Evolutionary conservation across 1,140 invertebrate species (phyloP).

Genomic region (Cephus cinctus): DNA sequence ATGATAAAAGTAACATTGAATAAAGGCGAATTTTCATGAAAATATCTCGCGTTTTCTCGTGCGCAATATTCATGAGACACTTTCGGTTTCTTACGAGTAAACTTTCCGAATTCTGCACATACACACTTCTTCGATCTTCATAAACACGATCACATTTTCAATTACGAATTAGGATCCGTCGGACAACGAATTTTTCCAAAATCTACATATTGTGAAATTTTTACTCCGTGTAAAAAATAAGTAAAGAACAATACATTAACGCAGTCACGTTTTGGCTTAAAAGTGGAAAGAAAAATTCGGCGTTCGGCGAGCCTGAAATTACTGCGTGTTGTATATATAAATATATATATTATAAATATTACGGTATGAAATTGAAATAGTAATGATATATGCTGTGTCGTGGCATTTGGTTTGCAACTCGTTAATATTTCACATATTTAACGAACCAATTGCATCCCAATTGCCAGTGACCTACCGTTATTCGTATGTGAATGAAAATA

Average conservation of each 20-base stretch:
- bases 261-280: neutral
- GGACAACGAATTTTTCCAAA: conserved; percentile 14
- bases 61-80: conserved; percentile 9
- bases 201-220: no score
- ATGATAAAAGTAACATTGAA: no score
- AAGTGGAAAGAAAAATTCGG: conserved; percentile 23
- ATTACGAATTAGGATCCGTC: conserved; percentile 22
- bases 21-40: no score
- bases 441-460: conserved; percentile 42
- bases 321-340: conserved; percentile 51
- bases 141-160: conserved; percentile 28
- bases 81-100: conserved; percentile 19
- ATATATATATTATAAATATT: conserved; percentile 33
- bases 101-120: conserved; percentile 33
- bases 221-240: neutral
- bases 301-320: conserved; percentile 20
- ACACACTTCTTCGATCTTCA: conserved; percentile 20
- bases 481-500: conserved; percentile 41
- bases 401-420: conserved; percentile 44
- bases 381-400: conserved; percentile 45
- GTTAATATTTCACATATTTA: conserved; percentile 29
- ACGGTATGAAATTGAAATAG: conserved; percentile 38
- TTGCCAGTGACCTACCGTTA: conserved; percentile 47
- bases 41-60: conserved; percentile 12
- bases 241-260: neutral